phyloP scores from a whole-genome alignment of 1,140 invertebrate species.

The Branchinecta lynchi region DNA sequence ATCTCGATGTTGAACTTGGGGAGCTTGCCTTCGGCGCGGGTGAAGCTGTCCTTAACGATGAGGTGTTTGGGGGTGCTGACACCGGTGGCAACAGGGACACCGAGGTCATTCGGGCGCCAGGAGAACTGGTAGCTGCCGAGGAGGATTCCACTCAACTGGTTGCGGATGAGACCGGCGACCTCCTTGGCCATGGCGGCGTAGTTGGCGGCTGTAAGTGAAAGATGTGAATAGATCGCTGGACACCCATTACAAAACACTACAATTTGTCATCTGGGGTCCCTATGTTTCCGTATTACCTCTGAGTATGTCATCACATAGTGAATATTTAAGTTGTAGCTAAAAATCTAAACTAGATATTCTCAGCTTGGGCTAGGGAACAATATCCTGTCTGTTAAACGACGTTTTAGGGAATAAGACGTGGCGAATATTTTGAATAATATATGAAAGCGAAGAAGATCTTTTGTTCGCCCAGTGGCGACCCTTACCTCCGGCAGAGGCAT shows the following conservation, averaged over 20 bases:
- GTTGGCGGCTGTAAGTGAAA: neutral
- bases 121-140: constrained; percentile 18
- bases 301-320: no score
- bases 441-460: no score
- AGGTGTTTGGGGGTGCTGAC: constrained; percentile 15
- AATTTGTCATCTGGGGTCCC: no score
- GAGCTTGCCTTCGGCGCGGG: constrained; percentile 11
- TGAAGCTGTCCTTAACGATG: constrained; percentile 7
- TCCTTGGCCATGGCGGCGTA: neutral
- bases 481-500: constrained; percentile 12
- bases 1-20: constrained; percentile 12
- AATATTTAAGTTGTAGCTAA: no score
- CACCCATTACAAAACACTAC: no score
- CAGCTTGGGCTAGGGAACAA: no score
- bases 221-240: neutral
- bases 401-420: no score
- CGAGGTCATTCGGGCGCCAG: constrained; percentile 20
- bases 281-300: no score
- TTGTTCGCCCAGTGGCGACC: no score
- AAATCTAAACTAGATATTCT: no score
- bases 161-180: constrained; percentile 16
- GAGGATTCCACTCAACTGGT: neutral
- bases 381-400: no score
- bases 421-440: no score
- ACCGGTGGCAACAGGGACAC: constrained; percentile 18